Base-by-base conservation (phyloP, 2,113 vertebrate genomes). In the Sciurus niger region DNA sequence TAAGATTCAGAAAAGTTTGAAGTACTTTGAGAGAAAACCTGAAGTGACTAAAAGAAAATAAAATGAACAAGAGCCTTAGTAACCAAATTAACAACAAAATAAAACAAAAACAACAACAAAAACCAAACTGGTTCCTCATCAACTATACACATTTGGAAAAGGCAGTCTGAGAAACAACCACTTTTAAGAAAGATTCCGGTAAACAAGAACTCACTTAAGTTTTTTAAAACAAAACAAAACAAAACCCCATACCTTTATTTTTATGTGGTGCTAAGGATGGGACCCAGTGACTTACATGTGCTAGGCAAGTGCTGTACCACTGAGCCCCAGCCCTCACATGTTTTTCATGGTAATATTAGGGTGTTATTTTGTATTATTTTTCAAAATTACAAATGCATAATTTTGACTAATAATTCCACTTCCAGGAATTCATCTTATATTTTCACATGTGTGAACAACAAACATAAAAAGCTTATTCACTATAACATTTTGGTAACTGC, bases 391-490 rank as follows among this genome's bases (percentile, higher is more conserved):
- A 82, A 89, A 92, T 51, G 8, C 65, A 89, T 4, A 58, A 60
- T 32, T 74, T 89, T 89, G 80, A 67, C 55, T 4, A 60, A 10
- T 0, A 78, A 84, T 46, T 93, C 58, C 63, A 84, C 30, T 96
- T 90, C 6, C 28, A 94, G 58, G 65, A 86, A 90, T 94, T 82
- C 32, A 77, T 14, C 51, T 86, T 83, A 48, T 48, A 70, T 24
- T 83, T 88, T 58, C 60, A 83, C 17, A 16, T 60, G 18, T 67
- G 22, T 79, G 25, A 94, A 67, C 30, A 72, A 84, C 25, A 63
- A 84, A 80, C 51, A 32, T 70, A 74, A 89, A 89, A 85, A 37
- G 17, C 60, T 55, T 80, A 96, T 85, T 34, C 60, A 77, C 11
- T 84, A 84, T 37, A 37, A 24, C 73, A 84, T 65, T 78, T 79